Conservation (phyloP, 1,140 invertebrate species). For the Drosophila melanica region DNA sequence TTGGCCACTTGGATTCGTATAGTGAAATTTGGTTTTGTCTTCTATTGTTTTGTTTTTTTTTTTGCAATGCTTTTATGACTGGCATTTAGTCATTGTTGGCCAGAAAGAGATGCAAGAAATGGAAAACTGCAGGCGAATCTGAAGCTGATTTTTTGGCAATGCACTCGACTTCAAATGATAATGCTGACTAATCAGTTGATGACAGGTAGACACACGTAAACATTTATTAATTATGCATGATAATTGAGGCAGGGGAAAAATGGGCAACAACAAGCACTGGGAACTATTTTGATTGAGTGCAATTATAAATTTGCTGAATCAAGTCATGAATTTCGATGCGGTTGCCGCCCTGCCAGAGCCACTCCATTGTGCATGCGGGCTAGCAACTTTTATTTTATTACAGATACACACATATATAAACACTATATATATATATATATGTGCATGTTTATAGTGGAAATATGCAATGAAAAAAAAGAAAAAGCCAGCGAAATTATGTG, state of each 20-base stretch:
- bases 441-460: constrained; percentile 23
- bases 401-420: not conserved
- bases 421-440: constrained; percentile 13
- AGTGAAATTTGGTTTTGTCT: constrained; percentile 21
- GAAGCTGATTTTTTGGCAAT: constrained; percentile 28
- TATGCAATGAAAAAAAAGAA: constrained; percentile 73
- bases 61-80: constrained; percentile 11
- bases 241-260: constrained; percentile 46
- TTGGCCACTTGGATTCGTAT: constrained; percentile 8
- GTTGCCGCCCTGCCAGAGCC: constrained; percentile 48
- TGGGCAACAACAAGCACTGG: constrained; percentile 39
- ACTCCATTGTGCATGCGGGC: constrained; percentile 18
- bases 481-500: constrained; percentile 74
- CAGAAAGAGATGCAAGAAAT: too few relatives aligned
- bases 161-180: constrained; percentile 20
- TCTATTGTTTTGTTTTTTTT: not conserved
- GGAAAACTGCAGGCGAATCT: not conserved
- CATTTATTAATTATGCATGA: constrained; percentile 67
- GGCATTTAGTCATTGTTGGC: too few relatives aligned
- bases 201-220: constrained; percentile 7
- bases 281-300: constrained; percentile 67
- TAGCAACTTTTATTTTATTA: constrained; percentile 47
- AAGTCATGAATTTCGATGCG: constrained; percentile 56
- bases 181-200: constrained; percentile 49
- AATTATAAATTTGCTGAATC: constrained; percentile 62